Percentiles rank a stretch among this genome's conserved stretches.
Conservation (phyloP, 2,797 vertebrate species). For the Chrosomus eos region DNA sequence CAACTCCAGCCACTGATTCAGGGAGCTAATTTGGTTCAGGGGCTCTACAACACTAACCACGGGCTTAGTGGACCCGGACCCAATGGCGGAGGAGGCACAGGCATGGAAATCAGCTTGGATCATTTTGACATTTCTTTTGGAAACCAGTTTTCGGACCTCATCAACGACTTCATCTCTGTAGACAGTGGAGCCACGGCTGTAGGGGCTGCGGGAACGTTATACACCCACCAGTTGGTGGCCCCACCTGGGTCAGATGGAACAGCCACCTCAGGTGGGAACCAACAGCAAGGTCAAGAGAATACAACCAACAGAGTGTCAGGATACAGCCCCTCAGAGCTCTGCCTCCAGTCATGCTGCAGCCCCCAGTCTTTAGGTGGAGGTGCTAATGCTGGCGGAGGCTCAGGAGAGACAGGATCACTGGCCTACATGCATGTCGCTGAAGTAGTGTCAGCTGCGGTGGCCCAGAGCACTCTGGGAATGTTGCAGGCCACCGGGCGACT, state of each 20-base stretch:
- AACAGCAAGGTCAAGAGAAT: slow-evolving; percentile 91
- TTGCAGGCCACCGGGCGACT: slow-evolving; percentile 94
- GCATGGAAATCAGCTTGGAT: slow-evolving; percentile 98
- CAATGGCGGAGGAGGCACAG: slow-evolving; percentile 76
- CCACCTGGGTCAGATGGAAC: slow-evolving; percentile 75
- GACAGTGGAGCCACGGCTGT: slow-evolving; percentile 88
- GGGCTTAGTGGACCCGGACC: slow-evolving; percentile 78
- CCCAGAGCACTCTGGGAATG: slow-evolving; percentile 92
- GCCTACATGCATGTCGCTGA: slow-evolving; percentile 98
- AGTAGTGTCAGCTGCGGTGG: slow-evolving; percentile 92
- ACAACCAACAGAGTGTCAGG: slow-evolving; percentile 82
- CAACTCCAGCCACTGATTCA: slow-evolving; percentile 91
- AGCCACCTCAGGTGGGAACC: slow-evolving; percentile 67
- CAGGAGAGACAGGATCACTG: slow-evolving; percentile 86
- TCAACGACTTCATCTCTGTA: slow-evolving; percentile 98
- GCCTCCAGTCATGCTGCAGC: slow-evolving; percentile 94
- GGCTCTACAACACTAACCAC: slow-evolving; percentile 93
- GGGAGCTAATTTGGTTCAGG: slow-evolving; percentile 89
- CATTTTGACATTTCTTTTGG: slow-evolving; percentile 99
- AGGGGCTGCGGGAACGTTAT: slow-evolving; percentile 83
- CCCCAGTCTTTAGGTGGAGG: slow-evolving; percentile 85
- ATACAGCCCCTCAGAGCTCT: slow-evolving; percentile 92
- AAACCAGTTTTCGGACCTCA: slow-evolving; percentile 99
- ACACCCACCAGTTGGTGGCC: slow-evolving; percentile 92
- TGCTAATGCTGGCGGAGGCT: slow-evolving; percentile 76